Base-by-base conservation (phyloP, 1,140 invertebrate genomes). In the Bradynema listronoti region DNA sequence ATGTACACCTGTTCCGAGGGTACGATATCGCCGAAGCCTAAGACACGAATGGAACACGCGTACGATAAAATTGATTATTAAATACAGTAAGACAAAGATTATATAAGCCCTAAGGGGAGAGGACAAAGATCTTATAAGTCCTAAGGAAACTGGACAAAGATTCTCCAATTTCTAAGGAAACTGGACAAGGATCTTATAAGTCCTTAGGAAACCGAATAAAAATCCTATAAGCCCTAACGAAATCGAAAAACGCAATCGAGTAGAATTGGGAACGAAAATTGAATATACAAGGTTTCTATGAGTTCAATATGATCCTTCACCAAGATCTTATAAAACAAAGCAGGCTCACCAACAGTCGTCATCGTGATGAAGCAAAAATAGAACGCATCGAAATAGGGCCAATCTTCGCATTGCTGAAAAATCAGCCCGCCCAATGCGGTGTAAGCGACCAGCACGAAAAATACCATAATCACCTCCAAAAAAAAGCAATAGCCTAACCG, bases 301-400 rank as follows among this genome's bases (percentile, higher is more conserved):
- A 51, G 55, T 24, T 59, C 22, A 4, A 58, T 59, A 16, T 59
- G n/a, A 9, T 42, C 51, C n/a, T 9, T n/a, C n/a, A n/a, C n/a
- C n/a, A n/a, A n/a, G n/a, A n/a, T n/a, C n/a, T n/a, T n/a, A n/a
- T n/a, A n/a, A n/a, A n/a, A n/a, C n/a, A n/a, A n/a, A n/a, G n/a
- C n/a, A n/a, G 22, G 16, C 27, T 41, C 29, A 74, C 71, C 74
- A 32, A 77, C 67, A 32, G 74, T 77, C 47, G 74, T 76, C 76
- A 78, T 77, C 51, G 74, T 78, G 45, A 77, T 78, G 55, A 77
- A 77, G 51, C 74, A 77, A 47, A 77, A 77, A 55, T 77, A 77
- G 54, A 77, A 77, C 7, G 74, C 74, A 25, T 77, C 77, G 45
- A 78, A 77, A 52, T 78, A 77, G 25, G 67, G 33, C 65, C 75